Evolutionary conservation across 2,888 invertebrate species (phyloP), one percentile per base, ranked within the genome.

Genomic region (Glyphotaelius pellucidus): DNA sequence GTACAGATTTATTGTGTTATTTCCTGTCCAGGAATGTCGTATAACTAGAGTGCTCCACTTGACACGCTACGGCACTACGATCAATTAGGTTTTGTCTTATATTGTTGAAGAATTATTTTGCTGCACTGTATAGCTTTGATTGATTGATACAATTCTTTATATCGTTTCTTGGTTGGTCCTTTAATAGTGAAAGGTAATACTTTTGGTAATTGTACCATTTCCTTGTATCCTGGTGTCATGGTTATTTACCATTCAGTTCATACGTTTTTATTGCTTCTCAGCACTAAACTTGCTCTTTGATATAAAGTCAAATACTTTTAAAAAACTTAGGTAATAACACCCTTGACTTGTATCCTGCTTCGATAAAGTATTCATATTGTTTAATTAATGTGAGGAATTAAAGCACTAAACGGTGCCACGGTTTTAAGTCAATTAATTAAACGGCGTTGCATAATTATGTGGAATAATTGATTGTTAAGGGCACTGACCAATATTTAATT

Each of bases 401-500:
- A 25, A 67, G 25, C 25, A n/a, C 25, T 25, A 67, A 67, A 25
- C 67, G 19, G 19, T 19, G 25, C 67, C 67, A 67, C 67, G 9
- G 67, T 67, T 67, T 67, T 25, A n/a, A 67, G 7, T 25, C 67
- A 67, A 67, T 67, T 67, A 67, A 67, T 67, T 67, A 67, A 67
- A 81, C 89, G 14, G 32, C 38, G 19, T 90, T 90, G 35, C 83
- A 83, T 83, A 83, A 83, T 32, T n/a, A 83, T 83, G 11, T 83
- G 83, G 83, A 83, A 83, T 83, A 83, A 32, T 83, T 83, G 35
- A 35, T 83, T 83, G n/a, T 35, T 83, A 80, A 38, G 35, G 80
- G 89, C 80, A 80, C 80, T 79, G 80, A 19, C 31, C 81, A 38
- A 15, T 25, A 67, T 35, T 67, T 42, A 80, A 90, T 90, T 90